Percentiles rank a stretch among this genome's conserved stretches.
Evolutionary conservation across 2,888 invertebrate species (phyloP).

Genomic region (Patella pellucida): DNA sequence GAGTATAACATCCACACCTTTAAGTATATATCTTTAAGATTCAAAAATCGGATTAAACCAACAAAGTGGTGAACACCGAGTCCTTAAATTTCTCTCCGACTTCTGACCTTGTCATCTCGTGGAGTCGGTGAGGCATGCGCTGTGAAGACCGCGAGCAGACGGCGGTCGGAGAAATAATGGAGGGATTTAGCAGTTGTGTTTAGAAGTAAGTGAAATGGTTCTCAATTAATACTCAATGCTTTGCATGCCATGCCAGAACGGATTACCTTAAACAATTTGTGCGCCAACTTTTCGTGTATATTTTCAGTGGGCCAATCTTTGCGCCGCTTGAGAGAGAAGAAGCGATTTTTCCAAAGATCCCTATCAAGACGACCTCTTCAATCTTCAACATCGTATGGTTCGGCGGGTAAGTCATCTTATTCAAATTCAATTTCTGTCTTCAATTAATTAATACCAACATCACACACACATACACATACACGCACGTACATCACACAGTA

Average conservation of each 20-base stretch:
- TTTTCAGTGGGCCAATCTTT: constrained; percentile 25
- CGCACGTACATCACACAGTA: too few species aligned
- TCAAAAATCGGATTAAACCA: too few species aligned
- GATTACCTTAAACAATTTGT: constrained; percentile 1
- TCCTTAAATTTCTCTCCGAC: neutral
- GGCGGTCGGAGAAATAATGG: neutral
- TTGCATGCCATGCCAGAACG: constrained; percentile 5
- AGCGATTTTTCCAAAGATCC: constrained; percentile 18
- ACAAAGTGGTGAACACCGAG: too few species aligned
- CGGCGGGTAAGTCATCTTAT: constrained; percentile 19
- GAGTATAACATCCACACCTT: too few species aligned
- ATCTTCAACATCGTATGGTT: constrained; percentile 24
- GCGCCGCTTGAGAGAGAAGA: constrained; percentile 18
- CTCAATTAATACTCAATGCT: neutral
- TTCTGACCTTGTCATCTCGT: constrained; percentile 4
- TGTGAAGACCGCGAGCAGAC: neutral
- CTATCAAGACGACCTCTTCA: constrained; percentile 22
- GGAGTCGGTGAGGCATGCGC: neutral
- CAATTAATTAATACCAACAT: too few species aligned
- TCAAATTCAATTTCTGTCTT: too few species aligned
- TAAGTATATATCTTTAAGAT: too few species aligned
- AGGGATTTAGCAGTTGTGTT: neutral
- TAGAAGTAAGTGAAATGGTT: neutral
- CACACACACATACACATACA: too few species aligned
- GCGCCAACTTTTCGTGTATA: constrained; percentile 14